Base-by-base conservation (phyloP, 2,888 invertebrate species). In the Panzeria rudis region DNA sequence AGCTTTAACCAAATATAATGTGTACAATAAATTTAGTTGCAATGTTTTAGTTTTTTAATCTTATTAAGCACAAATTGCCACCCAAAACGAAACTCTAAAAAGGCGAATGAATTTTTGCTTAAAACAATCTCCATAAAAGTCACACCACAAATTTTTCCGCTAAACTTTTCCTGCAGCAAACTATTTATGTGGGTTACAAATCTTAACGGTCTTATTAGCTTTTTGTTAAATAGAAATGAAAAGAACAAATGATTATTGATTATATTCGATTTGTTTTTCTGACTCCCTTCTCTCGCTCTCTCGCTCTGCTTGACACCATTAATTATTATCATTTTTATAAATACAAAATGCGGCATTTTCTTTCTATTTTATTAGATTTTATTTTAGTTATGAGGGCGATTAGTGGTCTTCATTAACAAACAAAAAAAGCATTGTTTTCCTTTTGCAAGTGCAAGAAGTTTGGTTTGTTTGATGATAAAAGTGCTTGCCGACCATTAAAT, bases 291-390 rank as follows among this genome's bases (percentile, higher is more conserved):
- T 29, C 29, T 35, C 6, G 5, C 6, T 35, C 35, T 35, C 35
- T 7, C 9, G 23, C 13, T 11, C 13, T 62, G 23, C 64, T 23
- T 54, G 29, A 47, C 56, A 59, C 15, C 44, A 59, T 75, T 83
- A 72, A 52, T 83, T 83, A 76, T 89, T 89, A 88, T 86, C 87
- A 86, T 86, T 86, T 87, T 64, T 82, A 47, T 73, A 54, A 80
- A 73, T 66, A 23, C 47, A 25, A 29, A 66, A 71, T 83, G 85
- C 83, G 69, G 75, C 81, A 82, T 72, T 81, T 88, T 69, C 77
- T 64, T 79, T 68, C 69, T 68, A 87, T 78, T 80, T 73, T 68
- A 87, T 78, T 80, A 69, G 17, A 52, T n/a, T 61, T 68, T n/a
- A 25, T 35, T 54, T 78, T 52, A 61, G 64, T 79, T 86, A 80